These are phyloP conservation scores for Conus betulinus DNA, from an alignment of 1,140 invertebrate genomes.

Conservation along the genomic window DNA sequence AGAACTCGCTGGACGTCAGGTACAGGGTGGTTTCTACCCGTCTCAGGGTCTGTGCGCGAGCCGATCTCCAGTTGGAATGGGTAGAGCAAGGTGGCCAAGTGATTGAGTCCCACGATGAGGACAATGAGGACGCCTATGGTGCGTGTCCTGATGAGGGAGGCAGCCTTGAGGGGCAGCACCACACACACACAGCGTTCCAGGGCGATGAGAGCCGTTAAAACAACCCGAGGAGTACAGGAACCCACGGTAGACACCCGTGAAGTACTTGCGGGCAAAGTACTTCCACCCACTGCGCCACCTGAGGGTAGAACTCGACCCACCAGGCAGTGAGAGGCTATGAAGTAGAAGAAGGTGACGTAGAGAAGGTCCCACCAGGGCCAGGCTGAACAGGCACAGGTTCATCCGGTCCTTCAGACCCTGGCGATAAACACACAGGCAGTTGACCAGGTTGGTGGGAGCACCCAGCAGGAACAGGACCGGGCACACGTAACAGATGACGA, in stretches of 20 bases:
- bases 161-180: conserved; percentile 2
- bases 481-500: not conserved
- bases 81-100: not conserved
- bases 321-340: not conserved
- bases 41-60: not conserved
- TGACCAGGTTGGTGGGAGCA: not conserved
- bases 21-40: not conserved
- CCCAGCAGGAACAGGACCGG: not conserved
- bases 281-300: conserved; percentile 20
- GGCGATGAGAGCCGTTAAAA: conserved; percentile 15
- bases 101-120: not conserved
- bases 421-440: conserved; percentile 5
- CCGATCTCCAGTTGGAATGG: not conserved
- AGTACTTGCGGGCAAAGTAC: conserved; percentile 17
- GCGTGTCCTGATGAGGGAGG: not conserved
- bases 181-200: conserved; percentile 21
- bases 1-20: not conserved
- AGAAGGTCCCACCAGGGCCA: conserved; percentile 14
- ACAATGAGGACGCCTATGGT: not conserved
- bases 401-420: conserved; percentile 21
- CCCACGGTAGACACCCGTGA: not conserved
- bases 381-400: conserved; percentile 28
- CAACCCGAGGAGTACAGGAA: conserved; percentile 14
- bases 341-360: conserved; percentile 13
- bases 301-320: not conserved